phyloP scores from a whole-genome alignment of 2,888 invertebrate species.

The Uloborus plumipes region DNA sequence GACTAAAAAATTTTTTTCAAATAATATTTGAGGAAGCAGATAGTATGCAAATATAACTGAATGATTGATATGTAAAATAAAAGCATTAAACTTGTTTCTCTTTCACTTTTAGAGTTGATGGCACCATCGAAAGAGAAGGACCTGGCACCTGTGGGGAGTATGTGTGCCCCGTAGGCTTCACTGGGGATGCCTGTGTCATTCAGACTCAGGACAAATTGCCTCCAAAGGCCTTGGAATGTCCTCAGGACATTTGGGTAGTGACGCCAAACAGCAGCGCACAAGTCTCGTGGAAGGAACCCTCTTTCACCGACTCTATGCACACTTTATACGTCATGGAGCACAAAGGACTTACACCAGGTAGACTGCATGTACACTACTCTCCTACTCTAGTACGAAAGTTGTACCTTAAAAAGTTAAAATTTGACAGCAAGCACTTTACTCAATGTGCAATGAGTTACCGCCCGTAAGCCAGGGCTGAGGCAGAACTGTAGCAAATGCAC shows the following conservation, averaged over 20 bases:
- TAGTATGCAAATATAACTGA: too few species aligned
- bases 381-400: too few species aligned
- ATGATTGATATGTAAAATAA: too few species aligned
- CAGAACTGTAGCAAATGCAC: too few species aligned
- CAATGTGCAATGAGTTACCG: too few species aligned
- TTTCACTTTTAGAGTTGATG: slow-evolving; percentile 74
- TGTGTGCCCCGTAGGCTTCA: slow-evolving; percentile 88
- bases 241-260: slow-evolving; percentile 93
- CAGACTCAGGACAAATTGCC: slow-evolving; percentile 86
- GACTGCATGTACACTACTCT: neutral
- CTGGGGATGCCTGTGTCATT: slow-evolving; percentile 87
- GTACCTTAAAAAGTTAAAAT: too few species aligned
- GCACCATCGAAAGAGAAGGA: slow-evolving; percentile 90
- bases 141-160: slow-evolving; percentile 93
- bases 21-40: too few species aligned
- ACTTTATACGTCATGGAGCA: slow-evolving; percentile 65
- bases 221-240: slow-evolving; percentile 89
- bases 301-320: slow-evolving; percentile 83
- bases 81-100: neutral
- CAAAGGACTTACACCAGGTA: slow-evolving; percentile 65
- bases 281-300: slow-evolving; percentile 92
- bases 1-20: too few species aligned
- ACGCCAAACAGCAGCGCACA: slow-evolving; percentile 91
- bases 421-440: too few species aligned
- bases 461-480: too few species aligned